Base-by-base conservation (phyloP, 2,797 vertebrate species). In the Danio albolineatus region DNA sequence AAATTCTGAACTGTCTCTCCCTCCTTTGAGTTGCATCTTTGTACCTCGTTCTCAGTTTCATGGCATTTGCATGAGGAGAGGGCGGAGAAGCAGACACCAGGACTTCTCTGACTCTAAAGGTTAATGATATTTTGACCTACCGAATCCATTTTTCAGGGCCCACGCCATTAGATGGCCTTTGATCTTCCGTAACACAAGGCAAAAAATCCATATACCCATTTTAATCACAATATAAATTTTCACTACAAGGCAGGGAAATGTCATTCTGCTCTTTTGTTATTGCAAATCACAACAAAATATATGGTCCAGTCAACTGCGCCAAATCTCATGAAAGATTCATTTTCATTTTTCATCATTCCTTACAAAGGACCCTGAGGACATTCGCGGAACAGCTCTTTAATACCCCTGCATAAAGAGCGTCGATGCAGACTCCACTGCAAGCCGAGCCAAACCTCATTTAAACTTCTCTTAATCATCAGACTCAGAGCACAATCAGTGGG, bases 291-390 rank as follows among this genome's bases (percentile, higher is more conserved):
- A 84, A 84, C 83, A 86, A 86, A 86, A 86, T 86, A 79, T 84
- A 86, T 84, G 85, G 81, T 83, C 73, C 85, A 86, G 83, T 84
- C 83, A 83, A 86, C 85, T 81, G 78, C 66, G 21, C 81, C 49
- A 82, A 84, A 86, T 86, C 85, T 86, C 83, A 86, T 86, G 85
- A 86, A 86, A 86, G 85, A 84, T 84, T 84, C 78, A 86, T 86
- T 86, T 84, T 75, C 83, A 86, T 86, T 86, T 80, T 80, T 86
- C 83, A 84, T 86, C 83, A 78, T 81, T 86, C 72, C 66, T 86
- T 74, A 79, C 78, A 84, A 81, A 84, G 75, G 76, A 81, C 80
- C 83, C 85, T 21, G 54, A 84, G 85, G 85, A 86, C 83, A 80
- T 84, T 83, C 78, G 41, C 72, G 62, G 78, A 83, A 84, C 72